A percentile compares a stretch with the other conserved stretches of the same genome.
Conservation (phyloP, 1,140 invertebrate genomes). For the Carcinoscorpius rotundicauda region DNA sequence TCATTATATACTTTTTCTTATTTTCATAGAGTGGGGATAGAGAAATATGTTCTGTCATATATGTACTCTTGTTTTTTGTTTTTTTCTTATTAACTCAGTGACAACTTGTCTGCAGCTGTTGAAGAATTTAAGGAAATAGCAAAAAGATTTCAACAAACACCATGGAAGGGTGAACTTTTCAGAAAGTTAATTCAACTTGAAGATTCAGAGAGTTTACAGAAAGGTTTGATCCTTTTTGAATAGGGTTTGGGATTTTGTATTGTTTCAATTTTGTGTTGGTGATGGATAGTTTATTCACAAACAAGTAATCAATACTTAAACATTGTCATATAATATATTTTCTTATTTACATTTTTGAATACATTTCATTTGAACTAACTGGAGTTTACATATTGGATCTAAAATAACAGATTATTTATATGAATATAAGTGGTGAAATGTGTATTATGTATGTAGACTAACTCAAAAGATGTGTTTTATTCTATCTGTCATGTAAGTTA, state of each 20-base stretch:
- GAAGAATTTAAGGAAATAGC: slow-evolving; percentile 53
- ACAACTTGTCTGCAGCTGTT: slow-evolving; percentile 48
- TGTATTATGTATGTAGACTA: no score
- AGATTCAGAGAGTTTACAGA: slow-evolving; percentile 60
- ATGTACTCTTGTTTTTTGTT: not conserved
- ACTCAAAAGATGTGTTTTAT: no score
- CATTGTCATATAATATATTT: not conserved
- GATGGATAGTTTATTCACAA: not conserved
- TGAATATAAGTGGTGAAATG: no score
- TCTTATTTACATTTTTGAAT: no score
- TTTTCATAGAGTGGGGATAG: not conserved
- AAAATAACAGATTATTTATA: no score
- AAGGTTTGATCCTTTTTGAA: slow-evolving; percentile 24
- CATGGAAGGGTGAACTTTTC: slow-evolving; percentile 55
- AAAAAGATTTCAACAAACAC: slow-evolving; percentile 47
- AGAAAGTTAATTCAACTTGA: slow-evolving; percentile 55
- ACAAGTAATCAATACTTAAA: slow-evolving; percentile 6
- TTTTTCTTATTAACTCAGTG: not conserved
- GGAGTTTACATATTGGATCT: no score
- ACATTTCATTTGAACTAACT: no score
- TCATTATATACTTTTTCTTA: no score
- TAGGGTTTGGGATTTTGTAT: no score
- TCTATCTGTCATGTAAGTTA: no score
- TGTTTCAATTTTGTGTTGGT: no score
- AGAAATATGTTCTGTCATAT: not conserved